Evolutionary conservation across 92 coral and sea anemone genomes (phyloP), one percentile per base, ranked within the genome.

Genomic region (Porites evermanni): DNA sequence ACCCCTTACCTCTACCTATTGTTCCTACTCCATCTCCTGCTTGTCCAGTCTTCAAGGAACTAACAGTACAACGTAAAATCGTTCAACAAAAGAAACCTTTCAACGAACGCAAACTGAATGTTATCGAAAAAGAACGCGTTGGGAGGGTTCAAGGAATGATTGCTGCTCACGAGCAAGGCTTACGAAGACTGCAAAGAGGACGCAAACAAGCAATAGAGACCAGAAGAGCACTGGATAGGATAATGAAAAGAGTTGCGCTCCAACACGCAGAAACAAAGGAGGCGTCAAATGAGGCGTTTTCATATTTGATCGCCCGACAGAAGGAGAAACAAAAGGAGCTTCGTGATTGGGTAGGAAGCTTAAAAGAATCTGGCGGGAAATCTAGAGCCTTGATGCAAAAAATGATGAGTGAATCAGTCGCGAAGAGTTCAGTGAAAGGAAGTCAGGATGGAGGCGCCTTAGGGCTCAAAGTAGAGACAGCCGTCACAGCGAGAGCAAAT

Each of bases 101-200:
- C 13, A 24, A 4, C 23, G 18, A 8, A 0, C 47, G 47, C 47
- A 38, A 38, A 38, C 66, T 18, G 1, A 38, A 81, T 7, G 20
- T 17, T 7, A 21, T 26, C 53, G 77, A 26, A 9, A 19, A 29
- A 7, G 78, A 54, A 44, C 69, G 86, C 58, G 26, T 29, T 4
- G 50, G 18, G 18, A 60, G 86, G 21, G n/a, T 70, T 12, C 86
- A 70, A 78, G 29, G 17, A 18, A 81, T 81, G 86, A 29, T 70
- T 24, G 38, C 44, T 2, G 78, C 78, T 10, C 70, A 58, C 13
- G 75, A 50, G 6, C 68, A 9, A 4, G 77, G 78, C 66, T 8
- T 29, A 29, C 8, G 19, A 38, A 54, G 86, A n/a, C 59, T 81
- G 60, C 67, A 71, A 12, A 18, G 1, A 53, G 86, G 86, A 5